Evolutionary conservation across 2,113 vertebrate species (phyloP), one percentile per base, ranked within the genome.

Genomic region (Conger conger): DNA sequence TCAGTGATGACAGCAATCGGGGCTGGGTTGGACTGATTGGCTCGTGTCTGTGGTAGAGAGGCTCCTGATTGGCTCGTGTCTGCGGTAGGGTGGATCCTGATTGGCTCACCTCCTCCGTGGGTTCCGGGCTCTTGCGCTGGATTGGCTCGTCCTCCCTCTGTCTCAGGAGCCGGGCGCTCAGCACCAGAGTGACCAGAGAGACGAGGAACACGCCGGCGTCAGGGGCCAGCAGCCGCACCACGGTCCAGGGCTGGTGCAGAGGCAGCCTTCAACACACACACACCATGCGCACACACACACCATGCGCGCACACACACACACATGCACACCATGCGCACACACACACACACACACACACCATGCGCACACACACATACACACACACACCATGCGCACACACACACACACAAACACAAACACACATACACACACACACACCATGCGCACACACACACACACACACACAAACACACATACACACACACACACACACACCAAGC

Each of bases 141-240:
- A 83, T 90, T 68, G 0, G 23, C 76, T 0, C 3, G 27, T 76
- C 0, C 0, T 91, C n/a, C 85, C 86, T 88, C 83, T 88, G 92
- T 84, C 91, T 93, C 4, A 94, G 63, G n/a, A 97, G 88, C 86
- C 89, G 91, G 83, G 68, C 84, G 84, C 97, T 97, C 79, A 98
- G 84, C 82, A 97, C 90, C 0, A 97, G 79, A 85, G 95, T 97
- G 42, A 97, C 27, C 27, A 97, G 88, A 0, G 97, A 94, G 17
- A 95, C 92, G 85, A 96, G 60, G 79, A 97, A 96, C 87, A 99
- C 93, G 0, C 96, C 97, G 0, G 97, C 87, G 15, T 99, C 98
- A 0, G 98, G 98, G 0, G 94, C 95, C 83, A 99, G 93, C 0
- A 99, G 94, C 38, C 97, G 94, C 60, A 96, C 80, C 0, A 94